A percentile compares a stretch with the other conserved stretches of the same genome.
These are phyloP conservation scores for Eupleurogrammus muticus DNA, from an alignment of 2,797 vertebrate genomes.

Conservation along the genomic window DNA sequence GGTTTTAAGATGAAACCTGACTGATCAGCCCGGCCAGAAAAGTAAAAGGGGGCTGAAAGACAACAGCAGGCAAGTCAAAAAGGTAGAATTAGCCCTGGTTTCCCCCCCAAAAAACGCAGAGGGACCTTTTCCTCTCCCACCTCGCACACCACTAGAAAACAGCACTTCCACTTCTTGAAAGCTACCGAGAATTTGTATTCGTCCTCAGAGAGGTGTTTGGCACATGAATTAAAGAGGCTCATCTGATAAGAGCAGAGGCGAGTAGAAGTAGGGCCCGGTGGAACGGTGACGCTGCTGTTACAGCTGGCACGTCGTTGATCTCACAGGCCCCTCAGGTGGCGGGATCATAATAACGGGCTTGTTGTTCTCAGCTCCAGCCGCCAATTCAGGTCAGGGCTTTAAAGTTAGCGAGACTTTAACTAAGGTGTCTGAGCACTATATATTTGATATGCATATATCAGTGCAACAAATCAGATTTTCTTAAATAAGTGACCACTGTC, in stretches of 20 bases:
- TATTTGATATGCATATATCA: conserved; percentile 18
- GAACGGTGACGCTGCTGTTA: conserved; percentile 53
- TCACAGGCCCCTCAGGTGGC: conserved; percentile 66
- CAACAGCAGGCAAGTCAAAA: conserved; percentile 72
- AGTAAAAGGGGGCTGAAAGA: conserved; percentile 68
- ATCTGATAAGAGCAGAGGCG: conserved; percentile 70
- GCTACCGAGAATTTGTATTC: conserved; percentile 47
- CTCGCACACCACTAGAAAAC: conserved; percentile 45
- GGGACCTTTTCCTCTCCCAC: conserved; percentile 63
- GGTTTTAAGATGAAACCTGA: conserved; percentile 81
- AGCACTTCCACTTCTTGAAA: conserved; percentile 48
- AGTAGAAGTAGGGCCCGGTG: conserved; percentile 43
- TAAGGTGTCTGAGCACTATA: conserved; percentile 27
- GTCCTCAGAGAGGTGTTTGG: conserved; percentile 62
- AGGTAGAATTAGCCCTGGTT: conserved; percentile 70
- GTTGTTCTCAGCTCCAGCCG: conserved; percentile 54
- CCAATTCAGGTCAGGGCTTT: conserved; percentile 42
- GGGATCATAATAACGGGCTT: conserved; percentile 57
- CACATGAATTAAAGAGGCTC: conserved; percentile 68
- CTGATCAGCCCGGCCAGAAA: conserved; percentile 76
- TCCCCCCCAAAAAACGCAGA: conserved; percentile 47
- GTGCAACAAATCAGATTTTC: not conserved
- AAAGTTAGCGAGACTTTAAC: conserved; percentile 37
- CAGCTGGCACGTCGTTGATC: conserved; percentile 60
- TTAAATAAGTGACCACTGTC: conserved; percentile 42